These are phyloP conservation scores for Rhynchopsitta pachyrhyncha DNA, from an alignment of 2,113 vertebrate species.

Conservation along the genomic window DNA sequence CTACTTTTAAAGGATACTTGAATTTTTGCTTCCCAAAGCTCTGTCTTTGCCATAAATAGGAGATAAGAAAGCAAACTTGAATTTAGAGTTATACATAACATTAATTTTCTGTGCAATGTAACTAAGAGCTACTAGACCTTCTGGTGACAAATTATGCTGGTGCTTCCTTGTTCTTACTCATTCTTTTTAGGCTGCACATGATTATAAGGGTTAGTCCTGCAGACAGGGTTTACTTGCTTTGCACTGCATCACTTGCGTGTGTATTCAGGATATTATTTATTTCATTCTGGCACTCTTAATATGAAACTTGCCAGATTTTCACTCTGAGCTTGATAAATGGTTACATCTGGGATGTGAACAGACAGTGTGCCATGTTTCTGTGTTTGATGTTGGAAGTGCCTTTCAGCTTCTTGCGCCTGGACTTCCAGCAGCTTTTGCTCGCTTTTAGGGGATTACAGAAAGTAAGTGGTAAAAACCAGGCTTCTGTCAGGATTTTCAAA, in stretches of 20 bases:
- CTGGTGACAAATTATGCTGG: neutral
- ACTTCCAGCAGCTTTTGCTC: neutral
- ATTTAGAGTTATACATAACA: neutral
- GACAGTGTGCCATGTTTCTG: neutral
- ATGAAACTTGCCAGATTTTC: constrained; percentile 1
- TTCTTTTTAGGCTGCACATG: neutral
- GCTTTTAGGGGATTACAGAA: neutral
- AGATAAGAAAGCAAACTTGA: neutral
- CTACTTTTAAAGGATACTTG: neutral
- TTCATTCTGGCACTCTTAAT: neutral
- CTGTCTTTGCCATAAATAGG: neutral
- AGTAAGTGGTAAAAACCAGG: neutral
- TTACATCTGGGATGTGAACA: neutral
- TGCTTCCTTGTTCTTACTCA: neutral
- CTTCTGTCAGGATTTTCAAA: neutral
- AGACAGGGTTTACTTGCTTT: neutral
- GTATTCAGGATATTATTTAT: neutral
- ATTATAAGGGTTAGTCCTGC: neutral
- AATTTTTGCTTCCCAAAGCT: neutral
- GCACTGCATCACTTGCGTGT: neutral
- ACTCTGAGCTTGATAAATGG: neutral
- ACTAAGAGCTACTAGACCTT: neutral
- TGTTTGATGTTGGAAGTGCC: neutral
- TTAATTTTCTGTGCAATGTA: constrained; percentile 8
- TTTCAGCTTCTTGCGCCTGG: neutral